phyloP scores from a whole-genome alignment of 2,888 invertebrate species.

The Polietes domitor region DNA sequence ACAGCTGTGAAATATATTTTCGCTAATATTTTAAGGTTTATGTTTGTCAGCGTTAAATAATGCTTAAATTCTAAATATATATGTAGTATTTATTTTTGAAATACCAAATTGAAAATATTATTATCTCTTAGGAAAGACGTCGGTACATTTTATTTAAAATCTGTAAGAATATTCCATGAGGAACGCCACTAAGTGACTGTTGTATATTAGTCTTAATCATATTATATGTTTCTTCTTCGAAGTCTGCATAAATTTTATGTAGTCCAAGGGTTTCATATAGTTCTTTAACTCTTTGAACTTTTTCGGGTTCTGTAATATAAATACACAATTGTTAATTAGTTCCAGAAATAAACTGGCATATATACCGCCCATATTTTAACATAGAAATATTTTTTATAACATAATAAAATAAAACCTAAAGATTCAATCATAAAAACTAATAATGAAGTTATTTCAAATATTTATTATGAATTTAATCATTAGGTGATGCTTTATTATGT shows the following conservation, averaged over 20 bases:
- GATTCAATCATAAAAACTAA: background rate
- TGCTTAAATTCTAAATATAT: too few relatives aligned
- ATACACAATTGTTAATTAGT: background rate
- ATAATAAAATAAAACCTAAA: background rate
- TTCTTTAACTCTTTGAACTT: constrained; percentile 86
- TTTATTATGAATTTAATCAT: background rate
- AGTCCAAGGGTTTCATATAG: constrained; percentile 90
- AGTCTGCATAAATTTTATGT: constrained; percentile 88
- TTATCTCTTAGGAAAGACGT: too few relatives aligned
- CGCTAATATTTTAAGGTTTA: too few relatives aligned
- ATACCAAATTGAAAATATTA: too few relatives aligned
- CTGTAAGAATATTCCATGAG: constrained; percentile 91
- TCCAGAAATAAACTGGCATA: background rate
- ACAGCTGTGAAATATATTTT: too few relatives aligned
- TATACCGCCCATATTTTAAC: background rate
- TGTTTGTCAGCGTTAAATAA: too few relatives aligned
- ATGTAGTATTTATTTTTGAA: too few relatives aligned
- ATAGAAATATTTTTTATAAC: background rate
- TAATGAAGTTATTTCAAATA: background rate
- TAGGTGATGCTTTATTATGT: too few relatives aligned
- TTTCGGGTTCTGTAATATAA: constrained; percentile 82
- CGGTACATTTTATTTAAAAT: constrained; percentile 89
- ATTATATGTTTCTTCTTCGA: constrained; percentile 92
- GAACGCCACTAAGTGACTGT: constrained; percentile 90
- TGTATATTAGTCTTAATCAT: constrained; percentile 91